Conservation (phyloP, 2,797 vertebrate species). For the Yasuhikotakia modesta region DNA sequence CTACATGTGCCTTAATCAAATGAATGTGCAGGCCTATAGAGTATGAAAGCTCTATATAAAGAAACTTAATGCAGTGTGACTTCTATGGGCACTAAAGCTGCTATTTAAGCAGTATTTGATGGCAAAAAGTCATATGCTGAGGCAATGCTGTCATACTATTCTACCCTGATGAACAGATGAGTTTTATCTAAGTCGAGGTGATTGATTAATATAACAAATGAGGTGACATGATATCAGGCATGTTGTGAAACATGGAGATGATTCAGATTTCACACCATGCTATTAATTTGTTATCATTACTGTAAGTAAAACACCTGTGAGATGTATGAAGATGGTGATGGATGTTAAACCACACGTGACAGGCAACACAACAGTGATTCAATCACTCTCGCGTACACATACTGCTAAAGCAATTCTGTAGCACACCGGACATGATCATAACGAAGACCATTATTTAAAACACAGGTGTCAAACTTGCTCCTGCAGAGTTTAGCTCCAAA, state of each 20-base stretch:
- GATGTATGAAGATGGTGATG: conserved; percentile 62
- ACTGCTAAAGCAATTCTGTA: conserved; percentile 56
- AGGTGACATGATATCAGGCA: conserved; percentile 65
- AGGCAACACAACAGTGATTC: conserved; percentile 65
- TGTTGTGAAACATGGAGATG: conserved; percentile 54
- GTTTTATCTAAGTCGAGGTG: conserved; percentile 67
- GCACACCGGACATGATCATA: conserved; percentile 43
- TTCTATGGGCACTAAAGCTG: background rate
- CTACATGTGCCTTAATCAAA: conserved; percentile 12
- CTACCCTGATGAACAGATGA: conserved; percentile 52
- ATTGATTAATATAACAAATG: conserved; percentile 60
- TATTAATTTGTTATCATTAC: conserved; percentile 62
- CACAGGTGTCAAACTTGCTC: background rate
- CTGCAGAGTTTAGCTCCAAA: background rate
- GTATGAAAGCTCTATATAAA: background rate
- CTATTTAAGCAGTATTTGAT: conserved; percentile 2
- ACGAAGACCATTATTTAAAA: conserved; percentile 35
- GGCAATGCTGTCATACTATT: conserved; percentile 48
- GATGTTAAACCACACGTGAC: conserved; percentile 64
- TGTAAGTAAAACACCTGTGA: conserved; percentile 63
- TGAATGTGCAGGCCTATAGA: background rate
- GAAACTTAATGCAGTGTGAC: background rate
- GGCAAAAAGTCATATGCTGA: background rate
- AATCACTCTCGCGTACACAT: conserved; percentile 55
- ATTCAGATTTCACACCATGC: conserved; percentile 72